Base-by-base conservation (phyloP, 1,140 invertebrate genomes). In the Bradysia coprophila region DNA sequence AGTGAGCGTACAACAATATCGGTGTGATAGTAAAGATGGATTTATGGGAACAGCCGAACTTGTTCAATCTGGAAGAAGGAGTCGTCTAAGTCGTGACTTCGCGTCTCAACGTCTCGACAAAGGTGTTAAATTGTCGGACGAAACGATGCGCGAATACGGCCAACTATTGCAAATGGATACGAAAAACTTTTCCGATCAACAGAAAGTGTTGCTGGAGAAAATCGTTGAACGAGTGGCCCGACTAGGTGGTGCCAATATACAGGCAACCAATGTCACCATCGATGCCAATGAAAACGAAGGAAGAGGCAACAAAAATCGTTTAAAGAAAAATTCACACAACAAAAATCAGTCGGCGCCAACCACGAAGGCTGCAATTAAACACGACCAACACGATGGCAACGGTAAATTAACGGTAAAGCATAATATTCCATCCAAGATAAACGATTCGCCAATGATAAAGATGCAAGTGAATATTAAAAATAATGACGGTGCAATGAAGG, bases 201-300 rank as follows among this genome's bases (percentile, higher is more conserved):
- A 60, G 40, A 60, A 60, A 55, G 54, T 58, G 41, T 57, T 60
- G 53, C 43, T 60, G 44, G 57, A 58, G 28, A 45, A 56, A 3
- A 60, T 60, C 23, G 57, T 60, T 20, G 57, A 60, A 43, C 50
- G 57, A 23, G 57, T 60, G 42, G 57, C 57, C 2, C 43, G 57
- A 1, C 23, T 39, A 23, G 21, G 21, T 39, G 38, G 36, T 15
- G 18, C 36, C 4, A 38, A 20, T 11, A n/a, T 28, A n/a, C n/a
- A n/a, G n/a, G n/a, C 32, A 5, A 13, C n/a, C 11, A 16, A 34
- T 3, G 32, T 15, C 5, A 15, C 32, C n/a, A 34, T 34, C 32
- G 32, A 34, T 34, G 5, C 18, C 13, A 34, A 34, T 34, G 32
- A 34, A 5, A 34, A 34, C 13, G 32, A 34, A 16, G 32, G 32